Base-by-base conservation (phyloP, 2,113 vertebrate genomes). In the Picathartes gymnocephalus region DNA sequence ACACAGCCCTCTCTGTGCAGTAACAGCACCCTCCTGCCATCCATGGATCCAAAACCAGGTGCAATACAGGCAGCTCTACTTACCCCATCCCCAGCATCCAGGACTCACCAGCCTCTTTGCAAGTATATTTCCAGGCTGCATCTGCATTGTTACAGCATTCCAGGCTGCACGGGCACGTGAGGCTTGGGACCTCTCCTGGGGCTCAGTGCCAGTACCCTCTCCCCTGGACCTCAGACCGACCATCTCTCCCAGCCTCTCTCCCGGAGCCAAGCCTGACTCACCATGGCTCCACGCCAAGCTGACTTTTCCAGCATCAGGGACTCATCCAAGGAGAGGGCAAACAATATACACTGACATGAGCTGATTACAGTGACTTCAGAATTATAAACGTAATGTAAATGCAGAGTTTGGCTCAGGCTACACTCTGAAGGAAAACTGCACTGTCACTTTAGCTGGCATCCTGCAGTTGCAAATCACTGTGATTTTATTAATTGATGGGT, bases 221-320 rank as follows among this genome's bases (percentile, higher is more conserved):
- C 31, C 62, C 58, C 33, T 60, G 88, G 62, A 79, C 78, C 87
- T 54, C 54, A 87, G 28, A 90, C 5, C 0, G 0, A 70, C 70
- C 90, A 66, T 31, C 62, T 51, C 71, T 80, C 66, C 28, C 61
- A 42, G 61, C 8, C 48, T 44, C 61, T 65, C 62, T 81, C 79
- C 86, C 56, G 3, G 61, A 76, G 88, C 81, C 82, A 64, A 88
- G 81, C 91, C 92, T 95, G 91, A 95, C 80, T 95, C 89, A 86
- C 72, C 0, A 2, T 74, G 89, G 91, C 92, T 82, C 56, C 6
- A 1, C 0, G 83, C 93, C 95, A 97, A 90, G 92, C 88, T 88
- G 73, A 73, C 37, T 92, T 47, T 79, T 72, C 81, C 81, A 95
- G 79, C 87, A 58, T 6, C 42, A 6, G 78, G 78, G 71, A 33